phyloP scores from a whole-genome alignment of 2,113 vertebrate genomes.

The Lepus americanus region DNA sequence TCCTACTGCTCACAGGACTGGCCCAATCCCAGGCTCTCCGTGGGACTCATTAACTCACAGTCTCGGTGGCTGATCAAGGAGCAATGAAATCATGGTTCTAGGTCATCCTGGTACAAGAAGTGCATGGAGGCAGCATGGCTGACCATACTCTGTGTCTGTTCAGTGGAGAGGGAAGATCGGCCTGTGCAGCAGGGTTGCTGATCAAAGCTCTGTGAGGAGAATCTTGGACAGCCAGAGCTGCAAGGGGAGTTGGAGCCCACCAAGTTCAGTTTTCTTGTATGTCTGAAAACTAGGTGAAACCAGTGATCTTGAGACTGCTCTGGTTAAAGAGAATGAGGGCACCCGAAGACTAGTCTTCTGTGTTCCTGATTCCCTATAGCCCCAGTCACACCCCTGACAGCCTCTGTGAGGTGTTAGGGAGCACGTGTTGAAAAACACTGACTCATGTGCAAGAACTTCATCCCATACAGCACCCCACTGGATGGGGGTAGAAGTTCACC shows the following conservation, averaged over 20 bases:
- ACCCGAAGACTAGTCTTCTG: neutral
- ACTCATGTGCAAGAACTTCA: neutral
- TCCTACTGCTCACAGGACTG: fast-evolving
- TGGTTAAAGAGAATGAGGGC: neutral
- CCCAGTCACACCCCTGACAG: neutral
- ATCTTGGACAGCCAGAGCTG: neutral
- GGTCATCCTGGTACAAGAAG: neutral
- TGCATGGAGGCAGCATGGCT: neutral
- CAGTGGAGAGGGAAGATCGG: too few species aligned
- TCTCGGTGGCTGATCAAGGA: neutral
- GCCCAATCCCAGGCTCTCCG: neutral
- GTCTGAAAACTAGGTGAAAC: neutral
- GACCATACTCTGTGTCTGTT: neutral
- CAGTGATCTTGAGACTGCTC: neutral
- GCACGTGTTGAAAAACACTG: neutral
- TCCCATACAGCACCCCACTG: neutral
- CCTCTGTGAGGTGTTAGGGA: neutral
- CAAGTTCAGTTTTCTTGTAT: neutral
- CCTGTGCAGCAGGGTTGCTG: neutral
- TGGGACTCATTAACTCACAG: neutral
- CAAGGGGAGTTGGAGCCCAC: neutral
- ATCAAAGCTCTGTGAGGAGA: neutral
- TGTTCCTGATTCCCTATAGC: neutral
- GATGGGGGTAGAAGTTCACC: neutral
- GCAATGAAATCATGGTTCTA: neutral